Percentiles rank a stretch among this genome's conserved stretches.
phyloP scores from a whole-genome alignment of 2,113 vertebrate genomes.

The Murina feae region DNA sequence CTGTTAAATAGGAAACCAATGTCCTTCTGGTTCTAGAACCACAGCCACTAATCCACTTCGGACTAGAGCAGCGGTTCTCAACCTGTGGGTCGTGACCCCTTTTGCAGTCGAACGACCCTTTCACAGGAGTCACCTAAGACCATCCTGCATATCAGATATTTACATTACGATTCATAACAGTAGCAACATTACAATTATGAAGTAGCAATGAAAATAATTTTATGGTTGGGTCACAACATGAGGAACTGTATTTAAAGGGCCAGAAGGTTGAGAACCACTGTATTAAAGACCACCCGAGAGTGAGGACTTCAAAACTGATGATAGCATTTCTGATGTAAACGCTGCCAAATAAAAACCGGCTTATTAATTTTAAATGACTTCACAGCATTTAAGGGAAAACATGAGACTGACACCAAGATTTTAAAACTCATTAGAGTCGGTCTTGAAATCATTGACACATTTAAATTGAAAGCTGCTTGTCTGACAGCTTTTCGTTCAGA shows the following conservation, averaged over 20 bases:
- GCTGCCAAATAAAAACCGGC: background rate
- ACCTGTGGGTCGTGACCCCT: too few species aligned
- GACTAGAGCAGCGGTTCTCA: too few species aligned
- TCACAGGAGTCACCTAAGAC: too few species aligned
- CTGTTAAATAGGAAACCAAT: background rate
- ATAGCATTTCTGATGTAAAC: background rate
- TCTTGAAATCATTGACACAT: conserved; percentile 5
- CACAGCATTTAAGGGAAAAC: conserved; percentile 35
- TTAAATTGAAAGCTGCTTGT: conserved; percentile 39
- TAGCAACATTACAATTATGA: too few species aligned
- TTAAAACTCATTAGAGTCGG: conserved; percentile 48
- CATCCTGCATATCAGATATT: too few species aligned
- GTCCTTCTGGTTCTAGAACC: background rate
- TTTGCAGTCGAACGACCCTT: too few species aligned
- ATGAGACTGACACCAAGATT: conserved; percentile 36
- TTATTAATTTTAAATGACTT: conserved; percentile 52
- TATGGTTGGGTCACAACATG: too few species aligned
- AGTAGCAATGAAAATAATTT: too few species aligned
- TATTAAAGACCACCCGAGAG: background rate
- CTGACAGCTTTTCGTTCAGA: conserved; percentile 3
- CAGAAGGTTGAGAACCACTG: too few species aligned
- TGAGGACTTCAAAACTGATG: background rate
- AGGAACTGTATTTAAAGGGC: too few species aligned
- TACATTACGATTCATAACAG: too few species aligned
- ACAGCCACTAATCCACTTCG: background rate